phyloP scores from a whole-genome alignment of 2,888 invertebrate species.

The Mimachlamys varia region DNA sequence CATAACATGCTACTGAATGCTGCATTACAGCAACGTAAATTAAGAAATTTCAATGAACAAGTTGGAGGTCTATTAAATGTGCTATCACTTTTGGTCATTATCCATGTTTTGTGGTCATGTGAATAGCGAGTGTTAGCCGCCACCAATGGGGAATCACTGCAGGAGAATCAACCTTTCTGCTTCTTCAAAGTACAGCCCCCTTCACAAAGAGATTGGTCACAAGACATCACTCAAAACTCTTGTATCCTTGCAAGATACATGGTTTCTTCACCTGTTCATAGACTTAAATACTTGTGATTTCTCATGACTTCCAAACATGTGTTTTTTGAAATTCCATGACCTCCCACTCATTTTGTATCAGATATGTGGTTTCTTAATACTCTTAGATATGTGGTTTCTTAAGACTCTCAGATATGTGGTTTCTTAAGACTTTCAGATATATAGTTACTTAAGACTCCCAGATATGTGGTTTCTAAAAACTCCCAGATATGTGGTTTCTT shows the following conservation, averaged over 20 bases:
- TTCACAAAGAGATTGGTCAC: not conserved
- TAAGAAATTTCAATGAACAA: constrained; percentile 14
- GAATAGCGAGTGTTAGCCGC: not conserved
- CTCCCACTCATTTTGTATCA: no score
- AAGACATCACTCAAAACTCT: not conserved
- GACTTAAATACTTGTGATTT: no score
- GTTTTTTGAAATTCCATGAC: no score
- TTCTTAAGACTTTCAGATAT: no score
- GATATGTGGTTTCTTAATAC: no score
- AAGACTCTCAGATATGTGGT: no score
- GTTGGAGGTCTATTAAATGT: not conserved
- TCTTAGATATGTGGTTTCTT: no score
- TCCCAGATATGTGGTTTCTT: no score
- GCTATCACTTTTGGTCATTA: not conserved
- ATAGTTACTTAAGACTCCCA: no score
- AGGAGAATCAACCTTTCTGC: not conserved
- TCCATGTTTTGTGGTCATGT: not conserved
- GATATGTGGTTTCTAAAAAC: no score
- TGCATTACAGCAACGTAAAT: not conserved
- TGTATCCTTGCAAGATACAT: not conserved
- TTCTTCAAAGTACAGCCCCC: not conserved
- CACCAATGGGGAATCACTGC: not conserved
- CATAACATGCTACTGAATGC: not conserved
- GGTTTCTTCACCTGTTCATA: no score
- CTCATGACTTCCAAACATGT: no score